phyloP scores from a whole-genome alignment of 1,140 invertebrate genomes.

The Sipha flava region DNA sequence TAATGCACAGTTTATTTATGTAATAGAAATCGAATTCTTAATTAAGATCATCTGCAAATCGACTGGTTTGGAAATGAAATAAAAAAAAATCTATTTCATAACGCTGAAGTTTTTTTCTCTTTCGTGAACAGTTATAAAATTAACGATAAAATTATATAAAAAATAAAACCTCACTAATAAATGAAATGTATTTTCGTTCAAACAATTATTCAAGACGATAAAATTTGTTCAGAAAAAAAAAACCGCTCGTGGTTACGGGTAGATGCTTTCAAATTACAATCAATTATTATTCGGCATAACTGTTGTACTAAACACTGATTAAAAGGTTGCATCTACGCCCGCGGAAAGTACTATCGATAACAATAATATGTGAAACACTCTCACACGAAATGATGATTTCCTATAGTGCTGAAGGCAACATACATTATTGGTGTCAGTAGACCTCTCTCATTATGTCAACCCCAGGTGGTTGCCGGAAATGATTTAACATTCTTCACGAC shows the following conservation, averaged over 20 bases:
- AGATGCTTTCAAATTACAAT: too few relatives aligned
- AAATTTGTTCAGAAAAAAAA: not conserved
- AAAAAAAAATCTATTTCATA: too few relatives aligned
- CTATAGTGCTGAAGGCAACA: not conserved
- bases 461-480: conserved; percentile 25
- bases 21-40: too few relatives aligned
- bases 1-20: too few relatives aligned
- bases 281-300: not conserved
- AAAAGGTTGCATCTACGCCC: not conserved
- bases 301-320: not conserved
- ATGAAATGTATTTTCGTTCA: too few relatives aligned
- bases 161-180: too few relatives aligned
- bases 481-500: conserved; percentile 4
- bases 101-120: too few relatives aligned
- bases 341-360: not conserved
- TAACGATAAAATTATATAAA: too few relatives aligned
- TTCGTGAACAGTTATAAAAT: too few relatives aligned
- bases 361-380: not conserved
- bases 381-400: not conserved
- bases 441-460: conserved; percentile 8
- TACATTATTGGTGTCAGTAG: conserved; percentile 2
- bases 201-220: not conserved
- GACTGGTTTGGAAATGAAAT: too few relatives aligned
- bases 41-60: too few relatives aligned
- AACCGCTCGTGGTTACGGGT: not conserved